Evolutionary conservation across 2,888 invertebrate genomes (phyloP).

Genomic region (Sialis lutaria): DNA sequence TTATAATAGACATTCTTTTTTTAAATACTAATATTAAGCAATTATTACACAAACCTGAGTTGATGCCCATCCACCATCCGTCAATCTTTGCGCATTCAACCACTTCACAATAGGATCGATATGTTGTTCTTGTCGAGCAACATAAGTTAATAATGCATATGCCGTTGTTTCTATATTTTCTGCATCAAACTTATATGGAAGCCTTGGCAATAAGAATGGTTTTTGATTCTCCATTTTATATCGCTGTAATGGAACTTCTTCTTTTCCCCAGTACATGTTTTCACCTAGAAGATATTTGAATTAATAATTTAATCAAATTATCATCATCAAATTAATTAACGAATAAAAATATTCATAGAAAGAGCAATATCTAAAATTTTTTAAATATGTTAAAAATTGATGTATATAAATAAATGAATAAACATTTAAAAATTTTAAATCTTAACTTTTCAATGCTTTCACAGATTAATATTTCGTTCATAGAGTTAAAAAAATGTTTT

Average conservation of each 20-base stretch:
- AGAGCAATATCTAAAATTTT: background rate
- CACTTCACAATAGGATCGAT: conserved; percentile 79
- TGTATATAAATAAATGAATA: too few relatives aligned
- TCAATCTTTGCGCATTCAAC: conserved; percentile 73
- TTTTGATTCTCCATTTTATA: conserved; percentile 81
- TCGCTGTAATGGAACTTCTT: conserved; percentile 61
- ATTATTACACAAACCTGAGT: conserved; percentile 35
- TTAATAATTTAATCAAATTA: conserved; percentile 7
- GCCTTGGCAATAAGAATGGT: conserved; percentile 71
- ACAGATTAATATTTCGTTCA: too few relatives aligned
- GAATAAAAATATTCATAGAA: too few relatives aligned
- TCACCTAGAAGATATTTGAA: conserved; percentile 33
- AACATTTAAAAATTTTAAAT: too few relatives aligned
- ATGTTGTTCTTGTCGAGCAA: conserved; percentile 63
- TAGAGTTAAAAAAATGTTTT: too few relatives aligned
- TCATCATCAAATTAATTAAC: background rate
- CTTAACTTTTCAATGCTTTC: too few relatives aligned
- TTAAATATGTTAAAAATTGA: background rate
- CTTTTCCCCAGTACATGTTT: conserved; percentile 71
- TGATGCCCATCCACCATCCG: conserved; percentile 78
- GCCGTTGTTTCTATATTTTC: conserved; percentile 88
- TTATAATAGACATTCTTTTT: background rate
- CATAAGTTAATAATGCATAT: conserved; percentile 78
- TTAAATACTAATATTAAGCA: conserved; percentile 1
- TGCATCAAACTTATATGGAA: conserved; percentile 77